phyloP scores from a whole-genome alignment of 2,113 vertebrate species.

The Periophthalmodon schlosseri region DNA sequence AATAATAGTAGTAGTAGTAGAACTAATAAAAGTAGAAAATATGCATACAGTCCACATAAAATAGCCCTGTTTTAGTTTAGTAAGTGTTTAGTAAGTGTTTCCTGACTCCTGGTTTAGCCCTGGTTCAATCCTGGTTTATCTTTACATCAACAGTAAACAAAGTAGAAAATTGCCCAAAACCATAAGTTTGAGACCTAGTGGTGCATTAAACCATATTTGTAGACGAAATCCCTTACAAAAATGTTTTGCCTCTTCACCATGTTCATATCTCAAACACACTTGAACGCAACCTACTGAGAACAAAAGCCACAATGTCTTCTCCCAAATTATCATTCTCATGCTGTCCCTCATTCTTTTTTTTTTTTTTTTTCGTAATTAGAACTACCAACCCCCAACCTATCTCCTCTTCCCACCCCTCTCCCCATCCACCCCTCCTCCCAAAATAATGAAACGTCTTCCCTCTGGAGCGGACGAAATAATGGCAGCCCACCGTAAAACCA shows the following conservation, averaged over 20 bases:
- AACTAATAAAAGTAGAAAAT: too few relatives aligned
- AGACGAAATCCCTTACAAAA: too few relatives aligned
- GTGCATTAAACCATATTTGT: not conserved
- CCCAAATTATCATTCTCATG: not conserved
- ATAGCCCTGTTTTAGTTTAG: too few relatives aligned
- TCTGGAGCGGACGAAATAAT: conserved; percentile 68
- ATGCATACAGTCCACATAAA: too few relatives aligned
- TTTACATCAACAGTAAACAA: too few relatives aligned
- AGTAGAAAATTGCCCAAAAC: too few relatives aligned
- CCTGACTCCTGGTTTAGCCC: too few relatives aligned
- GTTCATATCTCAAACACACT: not conserved
- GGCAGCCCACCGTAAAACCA: conserved; percentile 61
- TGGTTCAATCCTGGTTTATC: too few relatives aligned
- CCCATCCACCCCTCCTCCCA: conserved; percentile 44
- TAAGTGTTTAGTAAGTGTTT: too few relatives aligned
- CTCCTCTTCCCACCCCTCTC: conserved; percentile 17
- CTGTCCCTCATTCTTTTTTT: conserved; percentile 11
- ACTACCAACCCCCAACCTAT: conserved; percentile 39
- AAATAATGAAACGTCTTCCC: conserved; percentile 70
- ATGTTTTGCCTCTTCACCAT: too few relatives aligned
- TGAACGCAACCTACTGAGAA: not conserved
- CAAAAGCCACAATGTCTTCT: not conserved
- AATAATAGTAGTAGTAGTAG: too few relatives aligned
- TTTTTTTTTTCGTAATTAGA: conserved; percentile 51
- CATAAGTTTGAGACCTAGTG: too few relatives aligned